phyloP scores from a whole-genome alignment of 2,113 vertebrate genomes.

The Sardina pilchardus region DNA sequence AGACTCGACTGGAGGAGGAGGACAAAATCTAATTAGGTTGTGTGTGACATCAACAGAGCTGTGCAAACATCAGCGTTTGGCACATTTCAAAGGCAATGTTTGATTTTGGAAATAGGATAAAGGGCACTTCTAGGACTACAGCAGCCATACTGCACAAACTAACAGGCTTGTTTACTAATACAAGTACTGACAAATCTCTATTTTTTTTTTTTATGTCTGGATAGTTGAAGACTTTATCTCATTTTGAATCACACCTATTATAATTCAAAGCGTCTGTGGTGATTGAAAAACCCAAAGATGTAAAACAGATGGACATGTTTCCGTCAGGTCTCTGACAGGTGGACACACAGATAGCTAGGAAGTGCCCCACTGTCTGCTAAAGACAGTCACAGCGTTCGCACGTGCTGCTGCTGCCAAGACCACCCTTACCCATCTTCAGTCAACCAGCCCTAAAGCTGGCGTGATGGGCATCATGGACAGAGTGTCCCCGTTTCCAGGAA shows the following conservation, averaged over 20 bases:
- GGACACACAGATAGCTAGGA: background rate
- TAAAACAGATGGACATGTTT: too few relatives aligned
- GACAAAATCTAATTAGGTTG: background rate
- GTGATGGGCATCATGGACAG: background rate
- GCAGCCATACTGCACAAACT: background rate
- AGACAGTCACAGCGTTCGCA: background rate
- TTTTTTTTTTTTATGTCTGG: too few relatives aligned
- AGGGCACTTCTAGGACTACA: background rate
- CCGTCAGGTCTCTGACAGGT: background rate
- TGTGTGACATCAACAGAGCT: background rate
- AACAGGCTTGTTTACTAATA: background rate
- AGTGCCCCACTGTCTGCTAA: background rate
- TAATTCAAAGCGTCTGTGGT: too few relatives aligned
- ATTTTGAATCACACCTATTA: too few relatives aligned
- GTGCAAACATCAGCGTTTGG: background rate
- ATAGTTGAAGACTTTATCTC: too few relatives aligned
- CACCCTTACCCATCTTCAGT: background rate
- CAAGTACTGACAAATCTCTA: too few relatives aligned
- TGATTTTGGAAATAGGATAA: background rate
- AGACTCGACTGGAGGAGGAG: background rate
- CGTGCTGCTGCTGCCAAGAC: background rate
- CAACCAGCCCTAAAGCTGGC: background rate
- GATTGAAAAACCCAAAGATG: too few relatives aligned
- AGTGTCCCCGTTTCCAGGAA: background rate
- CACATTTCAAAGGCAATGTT: background rate